A percentile compares a stretch with the other conserved stretches of the same genome.
These are phyloP conservation scores for Sebastolobus altivelis DNA, from an alignment of 2,797 vertebrate species.

Conservation along the genomic window DNA sequence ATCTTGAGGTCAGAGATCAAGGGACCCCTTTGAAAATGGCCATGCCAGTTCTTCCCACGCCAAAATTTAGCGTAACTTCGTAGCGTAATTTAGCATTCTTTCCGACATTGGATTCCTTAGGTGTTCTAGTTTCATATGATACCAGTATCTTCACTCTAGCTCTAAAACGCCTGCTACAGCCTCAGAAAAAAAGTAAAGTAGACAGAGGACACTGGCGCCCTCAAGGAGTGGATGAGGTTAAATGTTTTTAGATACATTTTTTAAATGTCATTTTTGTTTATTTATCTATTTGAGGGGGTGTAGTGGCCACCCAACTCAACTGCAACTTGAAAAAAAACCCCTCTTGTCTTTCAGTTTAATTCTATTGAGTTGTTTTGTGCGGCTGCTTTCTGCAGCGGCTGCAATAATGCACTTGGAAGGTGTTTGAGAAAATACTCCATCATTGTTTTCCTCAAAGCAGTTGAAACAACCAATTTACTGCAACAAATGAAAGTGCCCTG, in stretches of 20 bases:
- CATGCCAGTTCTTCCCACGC: too few species aligned
- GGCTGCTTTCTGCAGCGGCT: constrained; percentile 50
- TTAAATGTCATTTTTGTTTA: neutral
- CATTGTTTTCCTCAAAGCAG: constrained; percentile 71
- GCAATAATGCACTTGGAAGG: constrained; percentile 63
- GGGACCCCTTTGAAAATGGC: too few species aligned
- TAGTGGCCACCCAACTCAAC: neutral
- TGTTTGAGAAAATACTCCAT: constrained; percentile 66
- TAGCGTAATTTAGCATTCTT: too few species aligned
- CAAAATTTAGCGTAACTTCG: too few species aligned
- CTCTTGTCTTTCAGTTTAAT: constrained; percentile 1
- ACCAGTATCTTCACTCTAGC: too few species aligned
- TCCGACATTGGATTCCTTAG: too few species aligned
- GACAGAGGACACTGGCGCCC: too few species aligned
- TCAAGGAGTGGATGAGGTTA: neutral
- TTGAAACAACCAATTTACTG: constrained; percentile 71
- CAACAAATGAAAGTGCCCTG: constrained; percentile 67
- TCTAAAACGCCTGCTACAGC: too few species aligned
- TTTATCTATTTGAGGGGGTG: neutral
- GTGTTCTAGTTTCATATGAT: too few species aligned
- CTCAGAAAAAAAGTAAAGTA: too few species aligned
- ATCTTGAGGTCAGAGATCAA: too few species aligned
- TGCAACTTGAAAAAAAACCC: neutral
- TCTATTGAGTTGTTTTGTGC: constrained; percentile 51
- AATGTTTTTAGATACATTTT: neutral